Percentiles rank a stretch among this genome's conserved stretches.
Evolutionary conservation across 2,888 invertebrate genomes (phyloP).

Genomic region (Lottia scabra): DNA sequence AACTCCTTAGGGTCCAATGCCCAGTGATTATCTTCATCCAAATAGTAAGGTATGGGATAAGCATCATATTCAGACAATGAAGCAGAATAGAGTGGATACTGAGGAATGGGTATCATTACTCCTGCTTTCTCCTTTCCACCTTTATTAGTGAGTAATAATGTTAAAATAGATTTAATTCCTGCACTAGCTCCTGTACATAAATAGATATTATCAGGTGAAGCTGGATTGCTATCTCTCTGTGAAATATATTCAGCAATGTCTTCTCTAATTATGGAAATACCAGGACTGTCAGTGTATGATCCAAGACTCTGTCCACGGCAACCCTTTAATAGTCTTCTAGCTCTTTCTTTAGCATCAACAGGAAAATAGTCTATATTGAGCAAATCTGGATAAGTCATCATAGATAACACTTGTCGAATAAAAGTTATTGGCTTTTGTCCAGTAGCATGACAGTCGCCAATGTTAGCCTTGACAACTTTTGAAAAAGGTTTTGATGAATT

Average conservation of each 20-base stretch:
- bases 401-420: constrained; percentile 88
- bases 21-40: constrained; percentile 92
- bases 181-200: constrained; percentile 92
- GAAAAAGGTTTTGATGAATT: constrained; percentile 81
- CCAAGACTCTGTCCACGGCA: constrained; percentile 84
- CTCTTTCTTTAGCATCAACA: constrained; percentile 83
- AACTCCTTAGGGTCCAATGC: constrained; percentile 83
- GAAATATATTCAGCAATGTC: constrained; percentile 90
- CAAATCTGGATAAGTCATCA: constrained; percentile 78
- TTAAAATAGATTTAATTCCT: constrained; percentile 87
- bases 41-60: constrained; percentile 73
- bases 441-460: constrained; percentile 99
- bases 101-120: constrained; percentile 97
- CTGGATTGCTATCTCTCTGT: constrained; percentile 79
- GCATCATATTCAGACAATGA: constrained; percentile 92
- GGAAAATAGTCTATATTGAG: constrained; percentile 81
- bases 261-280: constrained; percentile 87
- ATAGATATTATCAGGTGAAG: constrained; percentile 83
- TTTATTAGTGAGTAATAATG: constrained; percentile 72
- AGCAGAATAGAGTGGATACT: constrained; percentile 98
- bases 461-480: constrained; percentile 94
- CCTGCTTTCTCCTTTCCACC: constrained; percentile 74
- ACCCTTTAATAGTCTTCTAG: constrained; percentile 76
- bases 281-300: constrained; percentile 78
- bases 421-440: constrained; percentile 96